Evolutionary conservation across 2,888 invertebrate species (phyloP).

Genomic region (Andrena haemorrhoa): DNA sequence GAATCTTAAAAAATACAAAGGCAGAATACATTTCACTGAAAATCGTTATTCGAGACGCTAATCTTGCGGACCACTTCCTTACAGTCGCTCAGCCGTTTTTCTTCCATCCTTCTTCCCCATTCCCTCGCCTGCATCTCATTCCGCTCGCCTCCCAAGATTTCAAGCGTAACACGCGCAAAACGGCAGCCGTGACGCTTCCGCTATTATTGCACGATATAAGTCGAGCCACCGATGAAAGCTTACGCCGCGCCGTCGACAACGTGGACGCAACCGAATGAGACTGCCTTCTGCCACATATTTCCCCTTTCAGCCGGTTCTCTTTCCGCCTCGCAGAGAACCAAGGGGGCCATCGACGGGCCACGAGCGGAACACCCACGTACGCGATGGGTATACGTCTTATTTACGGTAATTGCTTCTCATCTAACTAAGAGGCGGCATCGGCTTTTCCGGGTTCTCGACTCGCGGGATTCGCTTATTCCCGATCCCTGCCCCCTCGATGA

Average conservation of each 20-base stretch:
- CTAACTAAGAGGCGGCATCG: slow-evolving; percentile 59
- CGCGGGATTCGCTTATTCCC: slow-evolving; percentile 51
- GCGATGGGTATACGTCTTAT: slow-evolving; percentile 65
- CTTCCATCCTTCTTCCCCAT: too few species aligned
- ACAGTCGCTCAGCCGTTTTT: too few species aligned
- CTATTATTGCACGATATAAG: slow-evolving; percentile 9
- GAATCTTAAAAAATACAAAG: too few species aligned
- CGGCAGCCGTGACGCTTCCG: background rate
- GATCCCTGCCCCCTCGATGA: slow-evolving; percentile 22
- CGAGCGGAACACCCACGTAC: slow-evolving; percentile 50
- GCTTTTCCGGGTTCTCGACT: slow-evolving; percentile 53
- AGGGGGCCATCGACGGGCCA: background rate
- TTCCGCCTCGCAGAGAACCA: slow-evolving; percentile 13
- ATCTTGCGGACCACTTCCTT: too few species aligned
- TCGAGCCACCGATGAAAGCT: slow-evolving; percentile 21
- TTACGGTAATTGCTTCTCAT: slow-evolving; percentile 70
- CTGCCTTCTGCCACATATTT: slow-evolving; percentile 32
- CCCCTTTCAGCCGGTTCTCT: slow-evolving; percentile 8
- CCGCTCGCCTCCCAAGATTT: background rate
- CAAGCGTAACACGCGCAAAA: background rate
- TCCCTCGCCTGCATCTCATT: too few species aligned
- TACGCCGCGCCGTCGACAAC: background rate
- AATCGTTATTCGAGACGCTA: too few species aligned
- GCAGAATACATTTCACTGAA: too few species aligned
- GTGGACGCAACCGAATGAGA: slow-evolving; percentile 18